phyloP scores from a whole-genome alignment of 2,113 vertebrate genomes.

The Thymallus thymallus region DNA sequence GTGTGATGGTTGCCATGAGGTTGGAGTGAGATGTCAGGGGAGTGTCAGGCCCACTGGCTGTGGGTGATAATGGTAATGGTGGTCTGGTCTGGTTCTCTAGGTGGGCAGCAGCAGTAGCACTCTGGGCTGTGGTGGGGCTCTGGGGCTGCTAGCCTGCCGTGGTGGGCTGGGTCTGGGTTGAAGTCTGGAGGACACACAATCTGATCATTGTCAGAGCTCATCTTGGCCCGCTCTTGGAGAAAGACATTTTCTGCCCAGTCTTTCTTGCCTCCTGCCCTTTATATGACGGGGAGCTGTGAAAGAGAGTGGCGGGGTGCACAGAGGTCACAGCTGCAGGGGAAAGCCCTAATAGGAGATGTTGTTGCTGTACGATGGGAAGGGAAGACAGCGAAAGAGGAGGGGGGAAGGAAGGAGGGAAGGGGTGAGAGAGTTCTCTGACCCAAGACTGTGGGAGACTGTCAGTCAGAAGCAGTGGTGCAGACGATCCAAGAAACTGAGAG shows the following conservation, averaged over 20 bases:
- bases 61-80: slow-evolving; percentile 30
- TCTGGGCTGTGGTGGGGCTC: slow-evolving; percentile 7
- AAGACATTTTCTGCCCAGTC: slow-evolving; percentile 51
- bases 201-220: slow-evolving; percentile 45
- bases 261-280: slow-evolving; percentile 47
- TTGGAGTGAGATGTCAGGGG: slow-evolving; percentile 61
- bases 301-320: slow-evolving; percentile 35
- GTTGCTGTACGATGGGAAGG: slow-evolving; percentile 11
- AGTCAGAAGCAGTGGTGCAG: slow-evolving; percentile 47
- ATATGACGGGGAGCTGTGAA: slow-evolving; percentile 54
- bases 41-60: slow-evolving; percentile 40
- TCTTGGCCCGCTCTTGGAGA: slow-evolving; percentile 29
- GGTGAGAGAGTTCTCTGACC: slow-evolving; percentile 33
- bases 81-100: slow-evolving; percentile 23
- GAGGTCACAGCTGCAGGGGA: slow-evolving; percentile 34
- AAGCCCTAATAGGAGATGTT: slow-evolving; percentile 26
- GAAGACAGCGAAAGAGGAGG: slow-evolving; percentile 4
- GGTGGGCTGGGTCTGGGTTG: neutral
- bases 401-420: slow-evolving; percentile 5
- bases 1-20: slow-evolving; percentile 20
- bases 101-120: slow-evolving; percentile 24
- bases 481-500: slow-evolving; percentile 25
- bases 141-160: slow-evolving; percentile 31
- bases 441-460: slow-evolving; percentile 52
- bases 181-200: slow-evolving; percentile 20